phyloP scores from a whole-genome alignment of 2,888 invertebrate species.

The Tenthredo scrophulariae region DNA sequence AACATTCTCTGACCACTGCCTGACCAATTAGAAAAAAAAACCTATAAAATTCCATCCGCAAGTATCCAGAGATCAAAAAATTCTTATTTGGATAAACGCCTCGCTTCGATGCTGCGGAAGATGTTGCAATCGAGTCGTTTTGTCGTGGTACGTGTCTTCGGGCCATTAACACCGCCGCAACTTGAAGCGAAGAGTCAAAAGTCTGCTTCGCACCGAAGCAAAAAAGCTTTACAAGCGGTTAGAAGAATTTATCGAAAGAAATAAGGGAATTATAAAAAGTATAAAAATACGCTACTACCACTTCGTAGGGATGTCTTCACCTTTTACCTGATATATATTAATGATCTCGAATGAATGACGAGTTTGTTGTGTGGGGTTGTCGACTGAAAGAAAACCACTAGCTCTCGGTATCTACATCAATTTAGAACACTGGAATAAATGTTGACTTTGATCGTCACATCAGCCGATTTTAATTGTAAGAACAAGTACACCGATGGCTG shows the following conservation, averaged over 20 bases:
- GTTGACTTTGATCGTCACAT: not conserved
- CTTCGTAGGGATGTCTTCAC: not conserved
- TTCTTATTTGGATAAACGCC: constrained; percentile 6
- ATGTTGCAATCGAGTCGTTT: constrained; percentile 28
- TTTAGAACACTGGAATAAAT: not conserved
- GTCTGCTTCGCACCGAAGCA: constrained; percentile 16
- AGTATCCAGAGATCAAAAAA: not conserved
- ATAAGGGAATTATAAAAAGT: not conserved
- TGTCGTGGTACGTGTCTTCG: constrained; percentile 47
- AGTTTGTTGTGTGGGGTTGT: not conserved
- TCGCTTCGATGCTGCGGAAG: constrained; percentile 2
- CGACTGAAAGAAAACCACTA: not conserved
- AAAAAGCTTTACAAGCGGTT: constrained; percentile 27
- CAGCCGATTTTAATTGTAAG: not conserved
- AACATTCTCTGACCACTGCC: not conserved
- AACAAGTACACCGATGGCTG: not conserved
- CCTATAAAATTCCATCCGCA: not conserved
- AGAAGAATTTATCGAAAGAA: not conserved
- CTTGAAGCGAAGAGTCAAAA: not conserved
- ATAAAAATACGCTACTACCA: not conserved
- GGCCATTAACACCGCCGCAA: constrained; percentile 43
- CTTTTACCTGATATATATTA: not conserved
- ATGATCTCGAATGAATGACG: not conserved
- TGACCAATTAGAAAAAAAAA: not conserved
- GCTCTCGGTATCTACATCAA: not conserved